A percentile compares a stretch with the other conserved stretches of the same genome.
Evolutionary conservation across 1,140 invertebrate genomes (phyloP).

Genomic region (Notospermus geniculatus): DNA sequence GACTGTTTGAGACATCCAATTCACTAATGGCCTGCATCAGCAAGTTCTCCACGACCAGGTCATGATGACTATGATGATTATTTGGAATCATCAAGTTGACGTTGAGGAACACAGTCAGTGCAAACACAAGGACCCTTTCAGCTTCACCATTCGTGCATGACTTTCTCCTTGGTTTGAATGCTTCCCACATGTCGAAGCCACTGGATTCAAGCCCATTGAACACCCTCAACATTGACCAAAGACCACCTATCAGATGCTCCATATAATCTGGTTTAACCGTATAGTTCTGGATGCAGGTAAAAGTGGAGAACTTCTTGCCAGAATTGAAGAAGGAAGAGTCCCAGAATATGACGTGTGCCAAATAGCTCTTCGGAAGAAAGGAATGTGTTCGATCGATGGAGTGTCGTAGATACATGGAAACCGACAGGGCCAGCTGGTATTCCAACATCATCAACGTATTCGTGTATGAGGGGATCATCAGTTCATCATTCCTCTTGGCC

Average conservation of each 20-base stretch:
- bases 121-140: constrained; percentile 31
- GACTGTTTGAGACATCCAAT: background rate
- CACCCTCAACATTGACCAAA: constrained; percentile 10
- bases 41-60: background rate
- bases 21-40: background rate
- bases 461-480: background rate
- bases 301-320: background rate
- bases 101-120: constrained; percentile 30
- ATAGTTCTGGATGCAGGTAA: background rate
- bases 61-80: background rate
- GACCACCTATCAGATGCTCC: constrained; percentile 15
- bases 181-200: constrained; percentile 15
- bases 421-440: background rate
- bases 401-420: background rate
- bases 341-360: constrained; percentile 1
- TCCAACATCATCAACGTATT: background rate
- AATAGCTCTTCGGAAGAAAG: background rate
- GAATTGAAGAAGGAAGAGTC: background rate
- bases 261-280: constrained; percentile 3
- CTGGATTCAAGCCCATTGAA: constrained; percentile 10
- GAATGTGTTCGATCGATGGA: background rate
- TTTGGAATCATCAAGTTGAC: constrained; percentile 22
- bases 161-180: constrained; percentile 1
- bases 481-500: background rate
- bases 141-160: constrained; percentile 16